These are phyloP conservation scores for Copsychus sechellarum DNA, from an alignment of 2,113 vertebrate species.

Conservation along the genomic window DNA sequence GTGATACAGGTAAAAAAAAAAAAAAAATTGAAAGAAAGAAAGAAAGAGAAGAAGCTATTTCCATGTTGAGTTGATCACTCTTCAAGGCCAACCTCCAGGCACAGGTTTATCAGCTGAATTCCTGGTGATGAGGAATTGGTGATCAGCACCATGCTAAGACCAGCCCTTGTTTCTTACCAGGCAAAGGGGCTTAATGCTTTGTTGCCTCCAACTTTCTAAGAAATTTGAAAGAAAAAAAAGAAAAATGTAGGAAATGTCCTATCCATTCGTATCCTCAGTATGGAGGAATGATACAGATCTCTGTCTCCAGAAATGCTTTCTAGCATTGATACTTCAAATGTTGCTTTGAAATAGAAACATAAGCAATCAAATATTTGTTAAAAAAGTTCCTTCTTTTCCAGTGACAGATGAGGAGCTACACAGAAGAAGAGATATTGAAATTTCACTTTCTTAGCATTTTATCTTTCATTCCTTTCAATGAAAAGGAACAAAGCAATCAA, in stretches of 20 bases:
- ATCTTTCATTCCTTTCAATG: background rate
- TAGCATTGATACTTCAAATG: background rate
- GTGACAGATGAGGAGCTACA: background rate
- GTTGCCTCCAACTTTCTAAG: background rate
- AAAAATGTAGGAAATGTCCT: background rate
- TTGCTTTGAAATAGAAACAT: background rate
- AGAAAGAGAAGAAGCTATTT: background rate
- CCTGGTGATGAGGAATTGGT: background rate
- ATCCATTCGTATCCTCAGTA: background rate
- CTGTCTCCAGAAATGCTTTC: background rate
- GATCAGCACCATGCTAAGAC: background rate
- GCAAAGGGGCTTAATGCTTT: background rate
- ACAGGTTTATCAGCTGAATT: background rate
- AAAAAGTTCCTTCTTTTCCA: background rate
- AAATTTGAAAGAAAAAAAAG: background rate
- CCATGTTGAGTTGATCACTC: background rate
- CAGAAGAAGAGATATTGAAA: background rate
- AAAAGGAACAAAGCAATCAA: conserved; percentile 1
- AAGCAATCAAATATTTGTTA: background rate
- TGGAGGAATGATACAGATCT: background rate
- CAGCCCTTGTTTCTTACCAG: background rate
- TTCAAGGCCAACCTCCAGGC: background rate
- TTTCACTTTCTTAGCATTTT: background rate
- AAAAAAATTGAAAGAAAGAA: too few relatives aligned
- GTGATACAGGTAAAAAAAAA: too few relatives aligned